Percentiles rank a stretch among this genome's conserved stretches.
These are phyloP conservation scores for Drosophila recens DNA, from an alignment of 2,888 invertebrate species.

Conservation along the genomic window DNA sequence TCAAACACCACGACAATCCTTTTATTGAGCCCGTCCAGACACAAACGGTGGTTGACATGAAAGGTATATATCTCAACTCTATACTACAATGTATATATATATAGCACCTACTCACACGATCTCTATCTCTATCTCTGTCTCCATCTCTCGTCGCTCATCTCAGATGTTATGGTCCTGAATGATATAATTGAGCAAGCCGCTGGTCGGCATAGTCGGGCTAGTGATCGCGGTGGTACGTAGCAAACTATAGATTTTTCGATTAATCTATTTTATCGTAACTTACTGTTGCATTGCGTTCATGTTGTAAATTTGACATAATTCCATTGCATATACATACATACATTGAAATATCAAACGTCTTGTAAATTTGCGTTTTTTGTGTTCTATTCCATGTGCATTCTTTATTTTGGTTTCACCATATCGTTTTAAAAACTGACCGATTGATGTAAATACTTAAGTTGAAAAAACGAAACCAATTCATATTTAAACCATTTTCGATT, in stretches of 20 bases:
- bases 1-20: conserved; percentile 95
- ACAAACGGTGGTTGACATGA: conserved; percentile 96
- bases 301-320: conserved; percentile 60
- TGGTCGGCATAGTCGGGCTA: conserved; percentile 93
- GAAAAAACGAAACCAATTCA: conserved; percentile 15
- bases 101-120: not conserved
- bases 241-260: conserved; percentile 21
- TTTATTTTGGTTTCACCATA: conserved; percentile 33
- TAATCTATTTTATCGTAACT: conserved; percentile 30
- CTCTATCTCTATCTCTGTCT: conserved; percentile 55
- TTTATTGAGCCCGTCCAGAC: conserved; percentile 95
- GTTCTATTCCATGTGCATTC: conserved; percentile 59
- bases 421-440: conserved; percentile 31
- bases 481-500: conserved; percentile 27
- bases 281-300: conserved; percentile 63
- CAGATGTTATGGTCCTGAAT: conserved; percentile 98
- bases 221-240: conserved; percentile 94
- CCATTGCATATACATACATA: conserved; percentile 41
- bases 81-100: not conserved
- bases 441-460: conserved; percentile 55
- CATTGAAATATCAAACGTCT: conserved; percentile 59
- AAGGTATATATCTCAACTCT: conserved; percentile 86
- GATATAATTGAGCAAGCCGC: conserved; percentile 98
- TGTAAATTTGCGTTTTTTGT: conserved; percentile 57
- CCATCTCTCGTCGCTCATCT: not conserved